Base-by-base conservation (phyloP, 2,113 vertebrate genomes). In the Spheniscus mendiculus region DNA sequence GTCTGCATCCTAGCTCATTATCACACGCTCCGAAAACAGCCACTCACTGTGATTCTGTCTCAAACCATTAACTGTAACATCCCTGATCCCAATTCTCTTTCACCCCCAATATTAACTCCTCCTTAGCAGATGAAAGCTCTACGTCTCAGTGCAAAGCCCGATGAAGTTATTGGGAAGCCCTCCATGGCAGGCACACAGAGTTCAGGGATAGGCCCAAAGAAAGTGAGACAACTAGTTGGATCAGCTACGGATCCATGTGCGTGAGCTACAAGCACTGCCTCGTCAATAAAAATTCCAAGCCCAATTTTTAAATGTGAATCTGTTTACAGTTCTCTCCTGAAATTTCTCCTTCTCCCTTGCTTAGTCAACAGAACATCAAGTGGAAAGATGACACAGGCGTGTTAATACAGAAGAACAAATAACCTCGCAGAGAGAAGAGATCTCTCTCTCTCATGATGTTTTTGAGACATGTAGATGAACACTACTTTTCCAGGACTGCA, bases 1-100 rank as follows among this genome's bases (percentile, higher is more conserved):
- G 87, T 44, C 93, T 50, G 93, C 83, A 65, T 70, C 89, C 70
- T 30, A 47, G 94, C 95, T 96, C 94, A 84, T 97, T 96, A 95
- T 19, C 90, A 59, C 63, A 49, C 3, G 11, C 92, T 70, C 88
- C 30, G 26, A 13, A 84, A 90, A 47, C 93, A 63, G 90, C 69
- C 42, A 0, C 16, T 56, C 13, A 1, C 83, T 58, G 65, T 18
- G 81, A 63, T 72, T 32, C 86, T 92, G 95, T 94, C 96, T 89
- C 72, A 16, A 66, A 3, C 52, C 93, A 95, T 96, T 58, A 96
- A 89, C 90, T 38, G 1, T 2, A 55, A 83, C 87, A 95, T 62
- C 89, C 77, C 13, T 40, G 71, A 88, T 25, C 76, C 69, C 91
- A 67, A 2, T 1, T 59, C 83, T 44, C n/a, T n/a, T n/a, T n/a